Base-by-base conservation (phyloP, 2,113 vertebrate genomes). In the Pyxicephalus adspersus region DNA sequence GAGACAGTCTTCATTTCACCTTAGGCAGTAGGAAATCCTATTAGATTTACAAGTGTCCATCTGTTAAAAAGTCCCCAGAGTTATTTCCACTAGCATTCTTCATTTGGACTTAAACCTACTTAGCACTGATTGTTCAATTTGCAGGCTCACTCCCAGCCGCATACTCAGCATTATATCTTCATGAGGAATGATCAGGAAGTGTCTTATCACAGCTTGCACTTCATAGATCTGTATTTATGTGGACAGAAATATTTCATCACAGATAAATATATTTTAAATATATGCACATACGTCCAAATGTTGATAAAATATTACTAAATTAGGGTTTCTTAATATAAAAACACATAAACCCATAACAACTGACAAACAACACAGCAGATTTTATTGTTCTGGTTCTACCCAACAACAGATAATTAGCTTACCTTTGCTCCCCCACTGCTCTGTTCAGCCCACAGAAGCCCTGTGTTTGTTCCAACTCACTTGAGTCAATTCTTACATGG, bases 31-130 rank as follows among this genome's bases (percentile, higher is more conserved):
- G 88, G 91, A 92, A 91, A 93, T 92, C 90, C 88, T 92, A 85
- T 91, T 89, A 92, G 89, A 89, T 92, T 92, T 90, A 90, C 89
- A 92, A 92, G 92, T 89, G 88, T 87, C 92, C 87, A 90, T 92
- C 90, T 91, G 91, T 89, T 83, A 76, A 86, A 91, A 91, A 88
- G 86, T 88, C 88, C 89, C 88, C 83, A 87, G 90, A 88, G 88
- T 87, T 81, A 84, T 88, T 90, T 86, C 83, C 87, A 85, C 86
- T 89, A 85, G 85, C 87, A 50, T 81, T 65, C 83, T 88, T 88
- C 91, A 91, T 88, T 87, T 90, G 87, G 87, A 85, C 83, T 91
- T 88, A 90, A 90, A 91, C 89, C 89, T 89, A 85, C 83, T 89
- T 89, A 85, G 84, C 89, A 83, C 86, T 87, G 86, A 89, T 88